A percentile compares a stretch with the other conserved stretches of the same genome.
Evolutionary conservation across 2,888 invertebrate genomes (phyloP).

Genomic region (Vesta saturnalis): DNA sequence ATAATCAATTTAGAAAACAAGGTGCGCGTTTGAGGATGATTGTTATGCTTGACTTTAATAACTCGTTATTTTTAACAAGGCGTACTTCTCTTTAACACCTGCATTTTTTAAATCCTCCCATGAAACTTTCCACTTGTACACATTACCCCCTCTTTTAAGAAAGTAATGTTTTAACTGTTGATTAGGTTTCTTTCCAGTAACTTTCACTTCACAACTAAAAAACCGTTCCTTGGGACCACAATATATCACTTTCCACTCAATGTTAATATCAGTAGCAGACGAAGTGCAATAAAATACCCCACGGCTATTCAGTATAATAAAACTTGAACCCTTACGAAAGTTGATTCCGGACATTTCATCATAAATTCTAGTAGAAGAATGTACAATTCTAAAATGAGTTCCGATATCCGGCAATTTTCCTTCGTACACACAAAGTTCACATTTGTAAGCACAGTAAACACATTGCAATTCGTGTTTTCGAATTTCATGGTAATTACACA

Average conservation of each 20-base stretch:
- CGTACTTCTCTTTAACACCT: conserved; percentile 31
- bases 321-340: conserved; percentile 32
- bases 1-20: no score
- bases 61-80: conserved; percentile 17
- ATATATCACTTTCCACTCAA: conserved; percentile 35
- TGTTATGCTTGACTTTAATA: conserved; percentile 23
- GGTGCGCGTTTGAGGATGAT: no score
- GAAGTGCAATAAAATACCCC: conserved; percentile 35
- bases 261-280: conserved; percentile 17
- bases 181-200: conserved; percentile 28
- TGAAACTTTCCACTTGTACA: conserved; percentile 19
- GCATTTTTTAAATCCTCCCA: conserved; percentile 25
- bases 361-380: conserved; percentile 32
- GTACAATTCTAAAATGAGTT: conserved; percentile 32
- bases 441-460: conserved; percentile 24
- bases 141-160: conserved; percentile 27
- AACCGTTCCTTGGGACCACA: conserved; percentile 32
- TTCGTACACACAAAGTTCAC: conserved; percentile 26
- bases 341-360: conserved; percentile 23
- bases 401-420: conserved; percentile 27
- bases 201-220: conserved; percentile 32
- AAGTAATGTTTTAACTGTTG: conserved; percentile 24
- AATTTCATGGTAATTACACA: conserved; percentile 23
- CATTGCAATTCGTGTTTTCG: conserved; percentile 35
- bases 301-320: conserved; percentile 27